Evolutionary conservation across 2,113 vertebrate genomes (phyloP).

Genomic region (Sterrhoptilus dennistouni): DNA sequence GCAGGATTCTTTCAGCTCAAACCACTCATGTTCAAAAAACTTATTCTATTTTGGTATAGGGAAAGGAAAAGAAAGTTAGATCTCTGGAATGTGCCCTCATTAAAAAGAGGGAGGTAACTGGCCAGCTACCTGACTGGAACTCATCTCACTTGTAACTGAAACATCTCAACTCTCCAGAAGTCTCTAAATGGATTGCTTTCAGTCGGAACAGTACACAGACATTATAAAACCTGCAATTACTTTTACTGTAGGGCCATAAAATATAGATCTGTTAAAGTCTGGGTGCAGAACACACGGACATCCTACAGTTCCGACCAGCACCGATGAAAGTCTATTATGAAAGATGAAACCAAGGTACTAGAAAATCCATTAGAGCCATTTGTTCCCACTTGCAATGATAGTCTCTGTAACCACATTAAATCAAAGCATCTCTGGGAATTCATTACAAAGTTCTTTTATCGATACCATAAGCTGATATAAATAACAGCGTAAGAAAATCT

Average conservation of each 20-base stretch:
- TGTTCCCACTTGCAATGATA: conserved; percentile 48
- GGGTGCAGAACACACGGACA: conserved; percentile 48
- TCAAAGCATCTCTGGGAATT: conserved; percentile 2
- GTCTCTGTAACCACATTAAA: conserved; percentile 34
- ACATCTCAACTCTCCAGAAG: conserved; percentile 40
- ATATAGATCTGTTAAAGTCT: conserved; percentile 70
- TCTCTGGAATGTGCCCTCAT: background rate
- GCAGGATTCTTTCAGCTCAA: background rate
- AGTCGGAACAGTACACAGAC: conserved; percentile 36
- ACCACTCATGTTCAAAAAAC: background rate
- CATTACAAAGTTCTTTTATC: conserved; percentile 34
- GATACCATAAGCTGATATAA: background rate
- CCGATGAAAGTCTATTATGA: conserved; percentile 64
- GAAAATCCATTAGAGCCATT: conserved; percentile 66
- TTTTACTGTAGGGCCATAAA: conserved; percentile 72
- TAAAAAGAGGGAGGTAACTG: conserved; percentile 30
- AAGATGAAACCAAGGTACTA: conserved; percentile 72
- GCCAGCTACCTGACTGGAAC: background rate
- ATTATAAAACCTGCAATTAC: conserved; percentile 68
- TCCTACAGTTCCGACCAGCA: conserved; percentile 61
- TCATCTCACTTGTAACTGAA: conserved; percentile 35
- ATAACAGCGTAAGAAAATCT: conserved; percentile 22
- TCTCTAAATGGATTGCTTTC: conserved; percentile 69
- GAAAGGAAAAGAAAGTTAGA: background rate
- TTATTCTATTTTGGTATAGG: background rate